Conservation (phyloP, 1,140 invertebrate species). For the Zelostemma sp. region DNA sequence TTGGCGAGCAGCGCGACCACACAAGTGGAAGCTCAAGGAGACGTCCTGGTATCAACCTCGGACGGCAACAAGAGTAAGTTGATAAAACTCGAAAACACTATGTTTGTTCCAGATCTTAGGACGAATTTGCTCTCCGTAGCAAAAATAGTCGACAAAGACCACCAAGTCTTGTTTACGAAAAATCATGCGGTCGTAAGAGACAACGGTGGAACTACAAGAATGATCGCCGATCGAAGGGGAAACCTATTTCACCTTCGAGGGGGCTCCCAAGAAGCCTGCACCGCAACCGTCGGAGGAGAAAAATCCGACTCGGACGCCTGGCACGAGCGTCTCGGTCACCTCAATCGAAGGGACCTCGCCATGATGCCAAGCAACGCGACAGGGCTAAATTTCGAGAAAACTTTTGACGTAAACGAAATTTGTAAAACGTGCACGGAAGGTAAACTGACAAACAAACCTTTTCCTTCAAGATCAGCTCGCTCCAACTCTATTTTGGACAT, state of each 20-base stretch:
- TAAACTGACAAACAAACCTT: constrained; percentile 17
- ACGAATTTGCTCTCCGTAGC: not conserved
- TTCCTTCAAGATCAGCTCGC: not conserved
- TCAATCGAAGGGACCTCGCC: not conserved
- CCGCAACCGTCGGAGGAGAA: not conserved
- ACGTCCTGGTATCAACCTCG: not conserved
- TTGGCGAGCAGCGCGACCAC: constrained; percentile 1
- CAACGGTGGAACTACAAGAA: not conserved
- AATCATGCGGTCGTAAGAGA: not conserved
- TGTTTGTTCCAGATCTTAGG: not conserved
- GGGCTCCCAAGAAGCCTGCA: not conserved
- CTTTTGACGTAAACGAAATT: constrained; percentile 24
- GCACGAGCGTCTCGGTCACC: not conserved
- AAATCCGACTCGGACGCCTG: not conserved
- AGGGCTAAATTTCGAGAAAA: not conserved
- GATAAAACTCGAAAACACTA: constrained; percentile 5
- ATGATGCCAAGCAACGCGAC: constrained; percentile 2
- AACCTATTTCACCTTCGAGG: not conserved
- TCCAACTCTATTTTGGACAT: not conserved
- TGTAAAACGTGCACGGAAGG: constrained; percentile 29
- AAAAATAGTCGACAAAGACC: not conserved
- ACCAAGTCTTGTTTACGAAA: not conserved
- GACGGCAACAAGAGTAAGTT: constrained; percentile 3
- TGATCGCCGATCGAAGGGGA: not conserved
- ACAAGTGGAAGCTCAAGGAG: not conserved